Evolutionary conservation across 2,797 vertebrate species (phyloP), one percentile per base, ranked within the genome.

Genomic region (Tauraco hartlaubi): DNA sequence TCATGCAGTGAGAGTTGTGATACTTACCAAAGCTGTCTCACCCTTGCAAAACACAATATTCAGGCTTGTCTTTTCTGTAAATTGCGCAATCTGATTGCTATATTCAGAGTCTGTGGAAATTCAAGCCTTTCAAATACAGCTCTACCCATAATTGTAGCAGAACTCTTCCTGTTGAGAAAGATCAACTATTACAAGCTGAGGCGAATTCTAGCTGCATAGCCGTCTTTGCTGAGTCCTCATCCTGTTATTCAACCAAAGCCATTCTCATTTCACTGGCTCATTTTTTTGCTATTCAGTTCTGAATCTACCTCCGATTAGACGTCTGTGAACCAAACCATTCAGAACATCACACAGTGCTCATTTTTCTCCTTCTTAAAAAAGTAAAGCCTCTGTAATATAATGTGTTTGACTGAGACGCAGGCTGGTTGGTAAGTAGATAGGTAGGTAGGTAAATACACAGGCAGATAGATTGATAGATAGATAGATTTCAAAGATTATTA

Each of bases 241-340:
- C 55, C 25, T 87, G 46, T 75, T 85, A 80, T 83, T 94, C 75
- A 80, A 5, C 59, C 25, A 83, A 69, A 93, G 14, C 11, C 52
- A 59, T 85, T 88, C 62, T 85, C 55, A 85, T 78, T 91, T 79
- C 39, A 46, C 41, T 76, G 54, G 16, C 33, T 93, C 15, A 35
- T 88, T 88, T 94, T 94, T 80, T 83, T 88, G 6, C 58, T 88
- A 11, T 93, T 94, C 55, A 74, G 10, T 66, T 91, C 20, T 92
- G 73, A 94, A 61, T 77, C 43, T 59, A 10, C 26, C 78, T 87
- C 39, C 2, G 1, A 55, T 62, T 66, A 90, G n/a, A 87, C 15
- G 10, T 90, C 43, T 16, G 17, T 31, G 55, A 85, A 83, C n/a
- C 26, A 82, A 54, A 14, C 0, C 5, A 92, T 67, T 74, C 62